A percentile compares a stretch with the other conserved stretches of the same genome.
phyloP scores from a whole-genome alignment of 2,797 vertebrate genomes.

The Staurois parvus region DNA sequence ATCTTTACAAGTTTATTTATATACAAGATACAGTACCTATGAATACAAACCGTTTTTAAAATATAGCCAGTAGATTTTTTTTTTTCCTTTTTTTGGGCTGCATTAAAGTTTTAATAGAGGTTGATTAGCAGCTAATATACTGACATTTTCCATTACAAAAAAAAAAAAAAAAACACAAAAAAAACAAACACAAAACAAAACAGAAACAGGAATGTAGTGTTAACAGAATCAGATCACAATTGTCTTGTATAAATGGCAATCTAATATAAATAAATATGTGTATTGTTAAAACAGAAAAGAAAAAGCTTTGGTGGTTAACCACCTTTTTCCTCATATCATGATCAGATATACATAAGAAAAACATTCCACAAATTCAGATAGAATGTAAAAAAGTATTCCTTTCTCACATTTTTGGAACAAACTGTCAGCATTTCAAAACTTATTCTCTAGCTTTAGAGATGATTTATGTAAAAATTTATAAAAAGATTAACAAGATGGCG shows the following conservation, averaged over 20 bases:
- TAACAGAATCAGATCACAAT: constrained; percentile 60
- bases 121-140: constrained; percentile 48
- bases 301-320: background rate
- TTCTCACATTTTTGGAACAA: background rate
- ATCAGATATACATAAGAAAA: background rate
- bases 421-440: background rate
- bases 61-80: constrained; percentile 49
- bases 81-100: background rate
- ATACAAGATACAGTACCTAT: constrained; percentile 63
- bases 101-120: constrained; percentile 48
- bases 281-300: constrained; percentile 14
- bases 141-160: constrained; percentile 38
- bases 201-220: constrained; percentile 53
- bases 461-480: background rate
- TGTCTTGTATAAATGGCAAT: constrained; percentile 41
- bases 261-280: constrained; percentile 53
- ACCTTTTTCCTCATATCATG: background rate
- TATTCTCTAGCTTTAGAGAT: background rate
- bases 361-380: no score
- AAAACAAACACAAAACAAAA: background rate
- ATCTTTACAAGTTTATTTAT: constrained; percentile 76
- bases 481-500: background rate
- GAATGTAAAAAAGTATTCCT: background rate
- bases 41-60: constrained; percentile 67
- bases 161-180: background rate